These are phyloP conservation scores for Syngnathus floridae DNA, from an alignment of 2,113 vertebrate species.

Conservation along the genomic window DNA sequence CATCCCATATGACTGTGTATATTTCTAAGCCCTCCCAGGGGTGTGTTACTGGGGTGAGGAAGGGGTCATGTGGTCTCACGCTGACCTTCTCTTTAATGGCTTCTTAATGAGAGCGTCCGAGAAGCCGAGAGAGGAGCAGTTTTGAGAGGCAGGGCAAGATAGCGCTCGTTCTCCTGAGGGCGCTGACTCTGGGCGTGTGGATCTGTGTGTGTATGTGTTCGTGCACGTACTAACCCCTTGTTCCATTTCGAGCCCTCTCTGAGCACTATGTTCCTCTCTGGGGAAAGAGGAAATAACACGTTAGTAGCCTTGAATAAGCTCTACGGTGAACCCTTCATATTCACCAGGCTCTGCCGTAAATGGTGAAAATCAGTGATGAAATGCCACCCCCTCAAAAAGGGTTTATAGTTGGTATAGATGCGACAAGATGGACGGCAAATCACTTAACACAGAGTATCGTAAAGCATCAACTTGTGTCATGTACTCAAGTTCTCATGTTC, in stretches of 20 bases:
- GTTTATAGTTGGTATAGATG: not conserved
- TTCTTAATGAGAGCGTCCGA: conserved; percentile 57
- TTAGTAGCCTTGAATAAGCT: conserved; percentile 65
- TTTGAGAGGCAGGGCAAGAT: conserved; percentile 40
- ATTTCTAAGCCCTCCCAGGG: conserved; percentile 20
- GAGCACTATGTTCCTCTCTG: conserved; percentile 44
- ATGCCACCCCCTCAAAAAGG: not conserved
- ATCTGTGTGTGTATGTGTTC: not conserved
- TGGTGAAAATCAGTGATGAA: not conserved
- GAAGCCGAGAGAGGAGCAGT: conserved; percentile 31
- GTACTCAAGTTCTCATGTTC: not conserved
- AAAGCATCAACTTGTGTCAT: not conserved
- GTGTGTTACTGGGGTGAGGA: conserved; percentile 50
- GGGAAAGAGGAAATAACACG: conserved; percentile 67
- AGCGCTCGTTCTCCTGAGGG: conserved; percentile 47
- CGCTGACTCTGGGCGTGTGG: conserved; percentile 9
- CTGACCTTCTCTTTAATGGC: conserved; percentile 57
- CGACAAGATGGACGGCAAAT: not conserved
- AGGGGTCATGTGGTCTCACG: conserved; percentile 48
- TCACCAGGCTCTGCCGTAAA: not conserved
- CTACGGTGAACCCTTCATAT: not conserved
- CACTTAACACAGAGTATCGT: not conserved
- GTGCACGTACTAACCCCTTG: conserved; percentile 35
- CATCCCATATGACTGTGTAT: not conserved
- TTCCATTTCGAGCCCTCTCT: conserved; percentile 47